phyloP scores from a whole-genome alignment of 1,140 invertebrate genomes.

The Cherax destructor region DNA sequence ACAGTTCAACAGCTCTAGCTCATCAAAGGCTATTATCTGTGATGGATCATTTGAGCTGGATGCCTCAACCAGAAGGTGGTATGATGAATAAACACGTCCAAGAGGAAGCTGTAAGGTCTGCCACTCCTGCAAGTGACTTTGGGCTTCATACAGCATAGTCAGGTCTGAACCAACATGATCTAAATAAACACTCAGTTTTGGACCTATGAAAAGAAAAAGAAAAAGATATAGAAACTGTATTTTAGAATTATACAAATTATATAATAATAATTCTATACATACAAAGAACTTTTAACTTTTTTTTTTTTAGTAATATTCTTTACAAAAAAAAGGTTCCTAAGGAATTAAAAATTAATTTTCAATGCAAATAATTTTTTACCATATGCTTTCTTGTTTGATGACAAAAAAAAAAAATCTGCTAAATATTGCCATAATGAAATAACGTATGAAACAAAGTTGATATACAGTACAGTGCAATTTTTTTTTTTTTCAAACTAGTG shows the following conservation, averaged over 20 bases:
- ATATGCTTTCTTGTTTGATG: too few species aligned
- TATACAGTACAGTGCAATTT: too few species aligned
- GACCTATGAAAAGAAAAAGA: conserved; percentile 9
- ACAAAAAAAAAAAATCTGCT: too few species aligned
- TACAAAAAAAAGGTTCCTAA: too few species aligned
- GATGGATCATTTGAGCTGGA: not conserved
- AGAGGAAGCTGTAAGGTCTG: conserved; percentile 44
- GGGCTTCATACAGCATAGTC: conserved; percentile 27
- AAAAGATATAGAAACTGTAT: not conserved
- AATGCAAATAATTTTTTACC: too few species aligned
- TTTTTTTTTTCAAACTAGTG: too few species aligned
- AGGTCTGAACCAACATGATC: conserved; percentile 48
- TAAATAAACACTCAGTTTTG: conserved; percentile 32
- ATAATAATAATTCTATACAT: too few species aligned
- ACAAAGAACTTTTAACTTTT: too few species aligned
- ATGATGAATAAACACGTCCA: conserved; percentile 37
- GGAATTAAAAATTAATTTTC: too few species aligned
- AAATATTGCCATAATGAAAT: too few species aligned
- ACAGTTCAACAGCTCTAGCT: conserved; percentile 37
- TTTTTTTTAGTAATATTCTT: too few species aligned
- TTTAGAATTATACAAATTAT: not conserved
- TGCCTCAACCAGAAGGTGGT: conserved; percentile 48
- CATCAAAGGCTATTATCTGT: conserved; percentile 35
- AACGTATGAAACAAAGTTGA: too few species aligned
- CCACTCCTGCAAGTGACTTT: conserved; percentile 40